Evolutionary conservation across 2,797 vertebrate species (phyloP), one percentile per base, ranked within the genome.

Genomic region (Karalla daura): DNA sequence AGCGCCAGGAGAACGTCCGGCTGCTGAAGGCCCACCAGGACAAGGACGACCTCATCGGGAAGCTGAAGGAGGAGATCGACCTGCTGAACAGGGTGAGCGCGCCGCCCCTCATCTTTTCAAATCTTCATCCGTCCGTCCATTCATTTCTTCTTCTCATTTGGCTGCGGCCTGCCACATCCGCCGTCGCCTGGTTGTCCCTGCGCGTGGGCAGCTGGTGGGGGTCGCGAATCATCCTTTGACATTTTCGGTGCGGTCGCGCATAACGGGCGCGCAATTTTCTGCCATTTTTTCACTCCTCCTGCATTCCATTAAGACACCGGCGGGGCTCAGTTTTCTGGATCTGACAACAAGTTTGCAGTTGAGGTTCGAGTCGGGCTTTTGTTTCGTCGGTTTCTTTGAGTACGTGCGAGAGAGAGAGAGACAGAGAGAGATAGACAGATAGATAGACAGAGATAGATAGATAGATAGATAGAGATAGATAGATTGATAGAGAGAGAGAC

Each of bases 61-160:
- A 98, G 87, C 95, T 99, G 88, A 98, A 92, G 87, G 97, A 98
- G 86, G 97, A 99, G 91, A 98, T 99, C 24, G 96, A 99, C 89
- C 91, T 99, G 85, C 93, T 99, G 85, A 98, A 98, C 90, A 94
- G 96, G 92, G 98, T 99, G 90, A 96, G 96, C 86, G 24, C 55
- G 24, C 36, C 59, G 49, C 33, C 7, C 7, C 5, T 54, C 4
- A 44, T 59, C 47, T 53, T 66, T 33, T 36, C n/a, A n/a, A n/a
- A n/a, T n/a, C n/a, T n/a, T n/a, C n/a, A n/a, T n/a, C n/a, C n/a
- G n/a, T n/a, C n/a, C n/a, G n/a, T n/a, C n/a, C n/a, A n/a, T n/a
- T n/a, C n/a, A n/a, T n/a, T n/a, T n/a, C n/a, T n/a, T n/a, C n/a
- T n/a, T n/a, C n/a, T n/a, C n/a, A n/a, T n/a, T n/a, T n/a, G n/a